Evolutionary conservation across 2,888 invertebrate species (phyloP).

Genomic region (Drosophila cognata): DNA sequence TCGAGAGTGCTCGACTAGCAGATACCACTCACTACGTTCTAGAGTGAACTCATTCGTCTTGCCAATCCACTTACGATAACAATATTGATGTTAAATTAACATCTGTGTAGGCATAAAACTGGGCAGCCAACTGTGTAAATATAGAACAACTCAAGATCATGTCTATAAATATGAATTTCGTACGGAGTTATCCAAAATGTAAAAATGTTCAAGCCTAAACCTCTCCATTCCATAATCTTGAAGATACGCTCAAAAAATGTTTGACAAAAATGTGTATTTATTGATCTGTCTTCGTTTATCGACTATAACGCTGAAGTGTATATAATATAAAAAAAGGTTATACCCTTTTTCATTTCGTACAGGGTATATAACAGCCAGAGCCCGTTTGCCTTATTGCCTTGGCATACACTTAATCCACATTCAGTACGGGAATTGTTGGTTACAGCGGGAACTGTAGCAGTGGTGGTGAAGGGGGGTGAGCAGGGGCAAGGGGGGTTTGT

Average conservation of each 20-base stretch:
- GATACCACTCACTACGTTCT: not conserved
- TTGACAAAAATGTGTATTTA: not conserved
- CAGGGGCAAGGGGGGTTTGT: not conserved
- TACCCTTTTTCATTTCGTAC: not conserved
- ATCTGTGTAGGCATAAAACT: not conserved
- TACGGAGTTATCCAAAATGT: not conserved
- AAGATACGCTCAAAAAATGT: not conserved
- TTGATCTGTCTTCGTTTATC: not conserved
- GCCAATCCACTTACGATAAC: not conserved
- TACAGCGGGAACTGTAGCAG: not conserved
- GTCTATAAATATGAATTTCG: not conserved
- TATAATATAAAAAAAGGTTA: too few species aligned
- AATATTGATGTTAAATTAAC: not conserved
- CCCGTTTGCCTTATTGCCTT: constrained; percentile 62
- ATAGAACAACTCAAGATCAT: not conserved
- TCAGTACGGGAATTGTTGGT: constrained; percentile 40
- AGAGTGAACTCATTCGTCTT: not conserved
- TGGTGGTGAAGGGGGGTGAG: not conserved
- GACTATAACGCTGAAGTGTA: not conserved
- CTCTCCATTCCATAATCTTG: not conserved
- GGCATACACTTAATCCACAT: constrained; percentile 80
- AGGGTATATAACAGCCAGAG: constrained; percentile 4
- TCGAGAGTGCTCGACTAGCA: not conserved
- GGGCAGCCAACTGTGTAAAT: not conserved
- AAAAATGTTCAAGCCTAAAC: not conserved